Evolutionary conservation across 2,113 vertebrate species (phyloP).

Genomic region (Zootoca vivipara): DNA sequence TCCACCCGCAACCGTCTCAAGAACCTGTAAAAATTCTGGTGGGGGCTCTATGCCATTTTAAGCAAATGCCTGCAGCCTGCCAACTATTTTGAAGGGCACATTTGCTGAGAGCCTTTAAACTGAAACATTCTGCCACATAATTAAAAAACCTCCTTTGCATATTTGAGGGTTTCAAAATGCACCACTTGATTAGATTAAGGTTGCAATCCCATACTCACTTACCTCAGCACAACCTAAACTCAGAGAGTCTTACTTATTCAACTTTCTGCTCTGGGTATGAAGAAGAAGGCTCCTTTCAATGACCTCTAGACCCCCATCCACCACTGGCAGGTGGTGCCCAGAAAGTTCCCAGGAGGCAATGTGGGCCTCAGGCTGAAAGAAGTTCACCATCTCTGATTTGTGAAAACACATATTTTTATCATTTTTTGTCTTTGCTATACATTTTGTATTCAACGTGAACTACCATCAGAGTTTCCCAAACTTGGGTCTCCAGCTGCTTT

Average conservation of each 20-base stretch:
- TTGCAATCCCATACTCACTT: not conserved
- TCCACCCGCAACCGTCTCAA: conserved; percentile 40
- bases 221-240: not conserved
- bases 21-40: conserved; percentile 37
- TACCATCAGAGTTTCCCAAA: no score
- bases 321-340: no score
- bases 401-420: no score
- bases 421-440: not conserved
- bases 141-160: not conserved
- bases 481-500: no score
- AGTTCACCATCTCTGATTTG: no score
- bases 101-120: not conserved
- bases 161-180: not conserved
- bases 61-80: not conserved
- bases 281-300: no score
- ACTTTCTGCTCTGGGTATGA: not conserved
- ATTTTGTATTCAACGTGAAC: not conserved
- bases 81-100: rapidly evolving
- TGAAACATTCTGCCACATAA: not conserved
- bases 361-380: no score
- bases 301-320: no score
- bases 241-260: not conserved
- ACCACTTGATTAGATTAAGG: not conserved
- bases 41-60: conserved; percentile 31
- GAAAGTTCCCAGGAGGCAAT: no score